phyloP scores from a whole-genome alignment of 2,888 invertebrate species.

The Monochamus alternatus region DNA sequence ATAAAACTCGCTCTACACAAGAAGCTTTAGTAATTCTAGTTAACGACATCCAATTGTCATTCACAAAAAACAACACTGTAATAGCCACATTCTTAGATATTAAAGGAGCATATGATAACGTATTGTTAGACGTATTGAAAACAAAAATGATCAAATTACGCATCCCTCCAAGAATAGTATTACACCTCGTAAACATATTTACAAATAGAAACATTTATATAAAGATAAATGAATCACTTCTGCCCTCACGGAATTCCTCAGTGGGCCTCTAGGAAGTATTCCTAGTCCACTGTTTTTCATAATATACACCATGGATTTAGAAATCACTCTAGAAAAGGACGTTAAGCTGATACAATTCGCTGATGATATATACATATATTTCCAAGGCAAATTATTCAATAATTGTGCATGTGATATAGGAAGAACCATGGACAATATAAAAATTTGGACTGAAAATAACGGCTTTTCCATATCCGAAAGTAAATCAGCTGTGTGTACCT shows the following conservation, averaged over 20 bases:
- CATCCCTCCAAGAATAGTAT: neutral
- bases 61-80: slow-evolving; percentile 23
- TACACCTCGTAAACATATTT: neutral
- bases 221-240: neutral
- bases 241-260: neutral
- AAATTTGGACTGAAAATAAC: neutral
- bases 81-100: slow-evolving; percentile 26
- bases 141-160: neutral
- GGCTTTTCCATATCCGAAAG: neutral
- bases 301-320: slow-evolving; percentile 1
- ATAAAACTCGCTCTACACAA: slow-evolving; percentile 11
- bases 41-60: slow-evolving; percentile 26
- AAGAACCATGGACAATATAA: neutral
- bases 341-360: slow-evolving; percentile 1
- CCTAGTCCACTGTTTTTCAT: neutral
- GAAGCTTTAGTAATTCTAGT: slow-evolving; percentile 30
- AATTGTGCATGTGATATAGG: neutral
- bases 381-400: neutral
- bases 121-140: slow-evolving; percentile 16
- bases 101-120: neutral
- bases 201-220: slow-evolving; percentile 4
- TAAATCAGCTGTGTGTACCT: neutral
- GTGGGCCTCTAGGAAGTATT: neutral
- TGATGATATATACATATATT: slow-evolving; percentile 1
- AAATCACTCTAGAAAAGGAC: neutral